A percentile compares a stretch with the other conserved stretches of the same genome.
Conservation (phyloP, 2,113 vertebrate species). For the Tringa solitaria region DNA sequence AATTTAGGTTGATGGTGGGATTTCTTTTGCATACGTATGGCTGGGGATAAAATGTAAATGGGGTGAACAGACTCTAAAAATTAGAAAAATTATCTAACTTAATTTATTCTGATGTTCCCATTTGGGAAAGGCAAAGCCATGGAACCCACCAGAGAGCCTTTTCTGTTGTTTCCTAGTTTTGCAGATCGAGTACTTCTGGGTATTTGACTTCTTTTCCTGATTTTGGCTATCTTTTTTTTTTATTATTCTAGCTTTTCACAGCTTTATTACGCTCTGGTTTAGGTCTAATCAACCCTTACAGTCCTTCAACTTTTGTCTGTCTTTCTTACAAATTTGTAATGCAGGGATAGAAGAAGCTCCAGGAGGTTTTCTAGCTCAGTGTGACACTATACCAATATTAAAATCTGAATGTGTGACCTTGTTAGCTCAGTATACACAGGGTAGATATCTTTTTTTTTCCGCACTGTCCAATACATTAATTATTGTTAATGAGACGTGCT, state of each 20-base stretch:
- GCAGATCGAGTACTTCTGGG: not conserved
- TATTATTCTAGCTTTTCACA: not conserved
- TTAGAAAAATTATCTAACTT: not conserved
- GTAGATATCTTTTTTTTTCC: not conserved
- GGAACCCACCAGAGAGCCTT: not conserved
- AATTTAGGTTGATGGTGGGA: not conserved
- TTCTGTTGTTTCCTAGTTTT: not conserved
- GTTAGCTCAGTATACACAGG: not conserved
- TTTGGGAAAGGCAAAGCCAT: not conserved
- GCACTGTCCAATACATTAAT: not conserved
- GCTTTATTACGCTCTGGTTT: not conserved
- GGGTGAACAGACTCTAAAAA: not conserved
- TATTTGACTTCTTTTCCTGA: not conserved
- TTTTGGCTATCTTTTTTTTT: not conserved
- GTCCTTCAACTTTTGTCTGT: not conserved
- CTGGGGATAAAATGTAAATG: not conserved
- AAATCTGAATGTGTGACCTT: not conserved
- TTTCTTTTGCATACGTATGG: not conserved
- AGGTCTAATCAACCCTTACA: not conserved
- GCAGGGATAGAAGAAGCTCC: not conserved
- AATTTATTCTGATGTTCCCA: not conserved
- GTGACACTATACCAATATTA: not conserved
- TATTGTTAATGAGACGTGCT: not conserved
- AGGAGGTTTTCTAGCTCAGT: not conserved
- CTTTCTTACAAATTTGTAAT: not conserved